These are phyloP conservation scores for Squalus acanthias DNA, from an alignment of 2,797 vertebrate genomes.

Conservation along the genomic window DNA sequence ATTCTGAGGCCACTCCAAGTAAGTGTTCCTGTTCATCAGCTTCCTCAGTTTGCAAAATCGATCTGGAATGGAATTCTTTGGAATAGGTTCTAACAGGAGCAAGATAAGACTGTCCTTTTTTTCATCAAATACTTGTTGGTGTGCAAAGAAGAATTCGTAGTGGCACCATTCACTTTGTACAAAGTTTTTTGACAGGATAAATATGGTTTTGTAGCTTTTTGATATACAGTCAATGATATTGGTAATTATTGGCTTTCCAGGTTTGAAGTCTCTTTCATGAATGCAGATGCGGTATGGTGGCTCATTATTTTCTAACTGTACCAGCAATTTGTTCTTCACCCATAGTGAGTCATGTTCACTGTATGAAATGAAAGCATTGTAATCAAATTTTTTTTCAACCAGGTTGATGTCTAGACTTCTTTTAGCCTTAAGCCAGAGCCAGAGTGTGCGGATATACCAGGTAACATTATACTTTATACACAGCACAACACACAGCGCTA, in stretches of 20 bases:
- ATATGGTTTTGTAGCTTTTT: slow-evolving; percentile 40
- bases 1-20: slow-evolving; percentile 39
- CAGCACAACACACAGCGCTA: background rate
- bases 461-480: slow-evolving; percentile 31
- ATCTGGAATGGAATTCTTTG: slow-evolving; percentile 38
- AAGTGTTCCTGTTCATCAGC: slow-evolving; percentile 39
- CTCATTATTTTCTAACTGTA: slow-evolving; percentile 31
- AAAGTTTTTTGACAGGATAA: slow-evolving; percentile 39
- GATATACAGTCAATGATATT: slow-evolving; percentile 40
- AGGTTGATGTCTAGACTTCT: background rate
- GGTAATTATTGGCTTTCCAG: slow-evolving; percentile 39
- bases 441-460: slow-evolving; percentile 35
- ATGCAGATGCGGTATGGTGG: slow-evolving; percentile 35
- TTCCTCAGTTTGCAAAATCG: slow-evolving; percentile 40
- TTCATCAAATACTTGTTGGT: slow-evolving; percentile 37
- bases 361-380: slow-evolving; percentile 41
- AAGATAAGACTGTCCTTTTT: slow-evolving; percentile 38
- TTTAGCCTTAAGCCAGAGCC: slow-evolving; percentile 29
- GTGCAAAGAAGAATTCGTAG: slow-evolving; percentile 40
- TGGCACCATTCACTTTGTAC: slow-evolving; percentile 42
- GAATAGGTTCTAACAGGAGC: slow-evolving; percentile 40
- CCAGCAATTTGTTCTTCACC: slow-evolving; percentile 39
- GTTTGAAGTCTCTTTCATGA: slow-evolving; percentile 41
- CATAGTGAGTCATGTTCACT: slow-evolving; percentile 38
- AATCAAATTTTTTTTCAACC: slow-evolving; percentile 13